These are phyloP conservation scores for Ciconia nigra DNA, from an alignment of 2,797 vertebrate species.

Conservation along the genomic window DNA sequence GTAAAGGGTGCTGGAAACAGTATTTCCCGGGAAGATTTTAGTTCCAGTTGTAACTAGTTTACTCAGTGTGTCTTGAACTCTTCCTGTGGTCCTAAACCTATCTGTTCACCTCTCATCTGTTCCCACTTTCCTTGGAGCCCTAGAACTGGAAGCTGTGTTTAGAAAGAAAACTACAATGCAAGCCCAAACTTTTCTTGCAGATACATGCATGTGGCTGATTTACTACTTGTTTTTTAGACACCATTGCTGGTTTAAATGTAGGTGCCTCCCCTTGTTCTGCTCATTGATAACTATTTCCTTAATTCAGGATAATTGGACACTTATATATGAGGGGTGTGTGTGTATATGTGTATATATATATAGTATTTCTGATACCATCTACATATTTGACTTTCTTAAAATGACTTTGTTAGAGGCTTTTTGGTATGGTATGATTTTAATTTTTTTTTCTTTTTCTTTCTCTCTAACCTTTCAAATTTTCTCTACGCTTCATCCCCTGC, in stretches of 20 bases:
- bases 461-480: not conserved
- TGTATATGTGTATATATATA: rapidly evolving
- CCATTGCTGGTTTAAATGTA: not conserved
- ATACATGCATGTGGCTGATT: not conserved
- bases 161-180: not conserved
- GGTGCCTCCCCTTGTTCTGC: not conserved
- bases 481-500: not conserved
- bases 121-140: not conserved
- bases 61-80: not conserved
- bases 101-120: not conserved
- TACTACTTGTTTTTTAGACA: not conserved
- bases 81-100: not conserved
- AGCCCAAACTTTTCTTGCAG: not conserved
- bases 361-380: not conserved
- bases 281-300: not conserved
- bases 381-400: not conserved
- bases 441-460: not conserved
- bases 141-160: not conserved
- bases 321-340: no score
- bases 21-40: not conserved
- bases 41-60: not conserved
- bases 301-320: not conserved
- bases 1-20: not conserved
- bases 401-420: not conserved
- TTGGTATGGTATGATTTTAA: not conserved